Percentiles rank a stretch among this genome's conserved stretches.
Conservation (phyloP, 2,113 vertebrate genomes). For the Malurus cyaneus region DNA sequence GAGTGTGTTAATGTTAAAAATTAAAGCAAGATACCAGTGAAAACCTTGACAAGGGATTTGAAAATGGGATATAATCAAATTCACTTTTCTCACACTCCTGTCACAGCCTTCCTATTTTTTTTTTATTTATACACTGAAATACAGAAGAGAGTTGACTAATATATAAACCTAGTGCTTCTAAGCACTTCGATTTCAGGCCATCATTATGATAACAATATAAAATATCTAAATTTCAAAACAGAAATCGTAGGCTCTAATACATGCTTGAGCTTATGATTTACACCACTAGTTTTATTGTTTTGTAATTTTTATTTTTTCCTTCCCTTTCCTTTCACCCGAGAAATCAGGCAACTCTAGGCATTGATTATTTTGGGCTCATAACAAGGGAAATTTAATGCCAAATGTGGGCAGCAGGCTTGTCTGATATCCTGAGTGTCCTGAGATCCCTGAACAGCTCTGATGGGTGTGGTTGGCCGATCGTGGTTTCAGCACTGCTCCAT, state of each 20-base stretch:
- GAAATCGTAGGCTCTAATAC: slow-evolving; percentile 1
- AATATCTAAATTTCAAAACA: slow-evolving; percentile 33
- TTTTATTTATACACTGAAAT: not conserved
- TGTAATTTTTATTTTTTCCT: no score
- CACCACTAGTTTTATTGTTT: no score
- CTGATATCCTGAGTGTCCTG: not conserved
- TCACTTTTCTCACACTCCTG: not conserved
- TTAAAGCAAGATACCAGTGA: not conserved
- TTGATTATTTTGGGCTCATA: not conserved
- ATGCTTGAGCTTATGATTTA: slow-evolving; percentile 45
- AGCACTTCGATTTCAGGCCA: slow-evolving; percentile 56
- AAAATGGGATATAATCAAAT: not conserved
- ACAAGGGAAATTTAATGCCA: not conserved
- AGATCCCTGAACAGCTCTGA: not conserved
- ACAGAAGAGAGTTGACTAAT: not conserved
- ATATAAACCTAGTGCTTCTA: not conserved
- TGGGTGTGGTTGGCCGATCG: accelerated
- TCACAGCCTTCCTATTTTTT: not conserved
- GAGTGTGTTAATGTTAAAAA: not conserved
- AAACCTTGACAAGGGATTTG: not conserved
- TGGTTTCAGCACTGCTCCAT: not conserved
- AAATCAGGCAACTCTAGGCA: not conserved
- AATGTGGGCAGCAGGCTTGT: not conserved
- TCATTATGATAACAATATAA: slow-evolving; percentile 58
- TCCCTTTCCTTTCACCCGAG: no score